These are phyloP conservation scores for Sternarchorhynchus goeldii DNA, from an alignment of 2,797 vertebrate species.

Conservation along the genomic window DNA sequence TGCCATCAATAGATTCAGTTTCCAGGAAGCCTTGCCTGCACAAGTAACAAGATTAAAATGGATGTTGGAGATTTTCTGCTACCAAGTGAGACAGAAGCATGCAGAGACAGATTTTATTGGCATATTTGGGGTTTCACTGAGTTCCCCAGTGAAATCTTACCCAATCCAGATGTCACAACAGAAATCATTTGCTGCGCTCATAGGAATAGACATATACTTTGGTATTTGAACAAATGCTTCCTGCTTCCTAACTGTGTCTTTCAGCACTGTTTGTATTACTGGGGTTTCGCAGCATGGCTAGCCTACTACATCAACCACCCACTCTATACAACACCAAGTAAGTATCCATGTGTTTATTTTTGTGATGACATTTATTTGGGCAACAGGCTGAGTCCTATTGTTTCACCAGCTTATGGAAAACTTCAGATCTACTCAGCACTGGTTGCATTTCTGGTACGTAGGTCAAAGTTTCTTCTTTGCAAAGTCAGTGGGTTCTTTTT, in stretches of 20 bases:
- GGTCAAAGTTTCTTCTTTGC: neutral
- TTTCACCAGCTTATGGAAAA: constrained; percentile 71
- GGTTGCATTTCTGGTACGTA: constrained; percentile 76
- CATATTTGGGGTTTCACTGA: too few relatives aligned
- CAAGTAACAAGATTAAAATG: too few relatives aligned
- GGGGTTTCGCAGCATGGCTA: constrained; percentile 80
- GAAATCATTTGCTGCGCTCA: too few relatives aligned
- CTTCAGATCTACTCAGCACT: constrained; percentile 75
- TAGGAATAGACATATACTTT: too few relatives aligned
- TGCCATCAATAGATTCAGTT: too few relatives aligned
- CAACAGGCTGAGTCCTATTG: constrained; percentile 29
- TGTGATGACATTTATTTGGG: constrained; percentile 14
- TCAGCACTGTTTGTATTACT: constrained; percentile 78
- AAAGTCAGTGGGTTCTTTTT: neutral
- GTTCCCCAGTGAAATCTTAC: too few relatives aligned
- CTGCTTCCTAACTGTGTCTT: neutral
- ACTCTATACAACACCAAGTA: constrained; percentile 78
- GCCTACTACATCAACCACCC: constrained; percentile 82
- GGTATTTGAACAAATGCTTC: neutral
- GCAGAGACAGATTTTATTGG: too few relatives aligned
- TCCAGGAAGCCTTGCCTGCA: too few relatives aligned
- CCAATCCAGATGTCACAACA: too few relatives aligned
- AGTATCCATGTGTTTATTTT: constrained; percentile 61
- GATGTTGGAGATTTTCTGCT: too few relatives aligned
- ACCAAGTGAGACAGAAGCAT: too few relatives aligned